Evolutionary conservation across 2,888 invertebrate species (phyloP).

Genomic region (Thymelicus sylvestris): DNA sequence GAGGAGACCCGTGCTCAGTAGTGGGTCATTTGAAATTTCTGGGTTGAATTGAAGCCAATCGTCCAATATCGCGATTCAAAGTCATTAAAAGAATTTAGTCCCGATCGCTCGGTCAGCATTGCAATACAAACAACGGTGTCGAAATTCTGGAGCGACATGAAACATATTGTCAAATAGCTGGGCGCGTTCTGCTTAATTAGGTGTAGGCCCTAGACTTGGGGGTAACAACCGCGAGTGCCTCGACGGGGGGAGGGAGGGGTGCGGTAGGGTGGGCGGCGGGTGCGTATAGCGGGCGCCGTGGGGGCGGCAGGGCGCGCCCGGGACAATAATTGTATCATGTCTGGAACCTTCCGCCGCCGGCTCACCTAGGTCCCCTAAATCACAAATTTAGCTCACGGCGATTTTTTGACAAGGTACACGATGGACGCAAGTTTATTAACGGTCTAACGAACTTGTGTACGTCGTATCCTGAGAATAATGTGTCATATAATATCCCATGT

Average conservation of each 20-base stretch:
- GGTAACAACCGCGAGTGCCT: conserved; percentile 80
- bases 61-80: background rate
- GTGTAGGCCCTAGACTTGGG: conserved; percentile 66
- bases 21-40: too few relatives aligned
- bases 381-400: background rate
- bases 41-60: too few relatives aligned
- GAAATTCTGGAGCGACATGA: background rate
- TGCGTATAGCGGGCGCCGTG: background rate
- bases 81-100: background rate
- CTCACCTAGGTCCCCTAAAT: background rate
- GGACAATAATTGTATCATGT: conserved; percentile 4
- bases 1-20: too few relatives aligned
- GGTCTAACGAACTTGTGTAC: too few relatives aligned
- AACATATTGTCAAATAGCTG: conserved; percentile 40
- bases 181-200: conserved; percentile 51
- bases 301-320: conserved; percentile 36
- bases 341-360: background rate
- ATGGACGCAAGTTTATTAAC: background rate
- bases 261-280: too few relatives aligned
- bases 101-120: background rate
- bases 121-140: background rate
- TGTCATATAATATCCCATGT: too few relatives aligned
- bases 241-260: conserved; percentile 29
- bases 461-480: too few relatives aligned
- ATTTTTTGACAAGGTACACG: background rate